These are phyloP conservation scores for Pocillopora meandrina DNA, from an alignment of 92 coral and sea anemone species.

Conservation along the genomic window DNA sequence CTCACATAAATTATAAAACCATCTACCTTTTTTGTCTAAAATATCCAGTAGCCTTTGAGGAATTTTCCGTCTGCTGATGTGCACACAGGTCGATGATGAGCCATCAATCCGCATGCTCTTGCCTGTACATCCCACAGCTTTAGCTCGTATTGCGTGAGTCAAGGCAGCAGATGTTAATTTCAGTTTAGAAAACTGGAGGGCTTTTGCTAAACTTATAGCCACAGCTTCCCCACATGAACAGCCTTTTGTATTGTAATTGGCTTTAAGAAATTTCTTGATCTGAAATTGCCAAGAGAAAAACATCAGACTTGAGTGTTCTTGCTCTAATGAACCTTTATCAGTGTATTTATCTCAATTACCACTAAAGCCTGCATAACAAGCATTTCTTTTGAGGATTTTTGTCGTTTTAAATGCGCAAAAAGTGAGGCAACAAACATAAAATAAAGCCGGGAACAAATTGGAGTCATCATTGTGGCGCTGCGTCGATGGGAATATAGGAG, in stretches of 20 bases:
- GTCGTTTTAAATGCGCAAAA: no score
- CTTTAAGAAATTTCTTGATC: background rate
- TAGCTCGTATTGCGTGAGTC: background rate
- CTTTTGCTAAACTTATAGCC: background rate
- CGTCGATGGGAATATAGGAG: no score
- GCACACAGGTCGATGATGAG: background rate
- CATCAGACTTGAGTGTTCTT: no score
- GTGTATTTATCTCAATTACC: no score
- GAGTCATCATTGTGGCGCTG: background rate
- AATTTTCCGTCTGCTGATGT: background rate
- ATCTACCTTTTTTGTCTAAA: background rate
- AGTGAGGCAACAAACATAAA: no score
- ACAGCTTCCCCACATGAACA: constrained; percentile 18
- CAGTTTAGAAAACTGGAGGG: background rate
- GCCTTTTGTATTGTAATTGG: constrained; percentile 1
- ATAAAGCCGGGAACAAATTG: no score
- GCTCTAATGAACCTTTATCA: no score
- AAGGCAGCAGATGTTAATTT: background rate
- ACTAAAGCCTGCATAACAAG: no score
- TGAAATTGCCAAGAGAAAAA: background rate
- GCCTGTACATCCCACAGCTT: constrained; percentile 3
- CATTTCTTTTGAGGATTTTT: no score
- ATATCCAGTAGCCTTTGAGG: background rate
- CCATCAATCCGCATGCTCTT: constrained; percentile 8
- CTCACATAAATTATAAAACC: no score